Conservation (phyloP, 1,140 invertebrate species). For the Drosophila hydei region DNA sequence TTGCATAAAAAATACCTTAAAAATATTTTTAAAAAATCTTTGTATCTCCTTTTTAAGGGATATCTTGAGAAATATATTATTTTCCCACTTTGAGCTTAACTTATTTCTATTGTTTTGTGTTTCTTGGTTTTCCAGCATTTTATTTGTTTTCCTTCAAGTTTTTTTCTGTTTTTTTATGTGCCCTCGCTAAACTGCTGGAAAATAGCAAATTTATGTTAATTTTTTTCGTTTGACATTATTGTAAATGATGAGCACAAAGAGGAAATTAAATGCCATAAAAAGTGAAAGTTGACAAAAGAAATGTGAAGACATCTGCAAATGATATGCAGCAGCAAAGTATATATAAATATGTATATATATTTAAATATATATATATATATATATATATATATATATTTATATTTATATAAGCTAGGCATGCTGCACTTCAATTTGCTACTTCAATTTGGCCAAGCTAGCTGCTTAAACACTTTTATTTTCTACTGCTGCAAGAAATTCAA, state of each 20-base stretch:
- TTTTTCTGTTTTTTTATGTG: constrained; percentile 26
- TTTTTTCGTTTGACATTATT: constrained; percentile 62
- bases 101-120: constrained; percentile 24
- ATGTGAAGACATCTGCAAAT: constrained; percentile 36
- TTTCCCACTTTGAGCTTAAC: background rate
- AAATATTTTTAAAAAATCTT: background rate
- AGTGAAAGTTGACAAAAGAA: constrained; percentile 48
- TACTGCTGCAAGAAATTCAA: constrained; percentile 37
- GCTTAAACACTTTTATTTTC: constrained; percentile 15
- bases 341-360: background rate
- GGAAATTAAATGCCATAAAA: constrained; percentile 76
- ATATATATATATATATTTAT: background rate
- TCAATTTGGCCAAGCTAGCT: background rate
- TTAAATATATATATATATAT: background rate
- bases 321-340: constrained; percentile 15
- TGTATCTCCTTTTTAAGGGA: background rate
- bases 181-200: constrained; percentile 59
- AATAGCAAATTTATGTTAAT: constrained; percentile 79
- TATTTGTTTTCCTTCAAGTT: constrained; percentile 48
- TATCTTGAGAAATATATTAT: constrained; percentile 7
- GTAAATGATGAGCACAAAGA: constrained; percentile 65
- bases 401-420: background rate
- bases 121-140: constrained; percentile 21
- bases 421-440: background rate
- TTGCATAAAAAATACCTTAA: background rate